A percentile compares a stretch with the other conserved stretches of the same genome.
phyloP scores from a whole-genome alignment of 2,113 vertebrate genomes.

The Eupsittula cactorum region DNA sequence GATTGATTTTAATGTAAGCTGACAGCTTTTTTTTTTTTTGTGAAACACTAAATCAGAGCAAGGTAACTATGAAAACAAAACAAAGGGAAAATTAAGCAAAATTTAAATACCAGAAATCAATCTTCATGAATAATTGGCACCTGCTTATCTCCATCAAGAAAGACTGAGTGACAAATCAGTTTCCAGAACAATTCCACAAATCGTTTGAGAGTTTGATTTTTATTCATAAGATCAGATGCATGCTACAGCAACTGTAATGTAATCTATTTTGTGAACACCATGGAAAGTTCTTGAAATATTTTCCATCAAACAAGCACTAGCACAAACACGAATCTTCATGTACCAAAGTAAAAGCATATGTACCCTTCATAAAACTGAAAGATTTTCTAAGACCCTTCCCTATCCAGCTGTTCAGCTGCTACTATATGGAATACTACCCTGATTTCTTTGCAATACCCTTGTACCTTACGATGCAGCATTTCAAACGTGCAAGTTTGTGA shows the following conservation, averaged over 20 bases:
- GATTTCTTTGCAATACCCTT: conserved; percentile 12
- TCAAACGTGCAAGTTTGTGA: conserved; percentile 51
- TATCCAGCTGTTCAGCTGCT: background rate
- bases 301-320: background rate
- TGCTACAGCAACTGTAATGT: background rate
- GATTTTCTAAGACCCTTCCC: background rate
- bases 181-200: conserved; percentile 15
- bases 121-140: background rate
- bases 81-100: background rate
- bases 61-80: conserved; percentile 21
- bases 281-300: conserved; percentile 38
- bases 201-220: conserved; percentile 21
- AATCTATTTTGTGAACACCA: background rate
- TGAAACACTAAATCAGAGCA: conserved; percentile 1
- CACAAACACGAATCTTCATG: background rate
- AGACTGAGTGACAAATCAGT: background rate
- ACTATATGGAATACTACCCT: background rate
- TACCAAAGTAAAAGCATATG: background rate
- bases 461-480: conserved; percentile 10
- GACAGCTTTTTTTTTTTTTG: background rate
- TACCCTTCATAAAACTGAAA: background rate
- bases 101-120: background rate
- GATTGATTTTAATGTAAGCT: conserved; percentile 60
- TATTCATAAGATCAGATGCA: conserved; percentile 3
- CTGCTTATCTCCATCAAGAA: background rate